Percentiles rank a stretch among this genome's conserved stretches.
These are phyloP conservation scores for Bombyx mori DNA, from an alignment of 1,140 invertebrate genomes.

Conservation along the genomic window DNA sequence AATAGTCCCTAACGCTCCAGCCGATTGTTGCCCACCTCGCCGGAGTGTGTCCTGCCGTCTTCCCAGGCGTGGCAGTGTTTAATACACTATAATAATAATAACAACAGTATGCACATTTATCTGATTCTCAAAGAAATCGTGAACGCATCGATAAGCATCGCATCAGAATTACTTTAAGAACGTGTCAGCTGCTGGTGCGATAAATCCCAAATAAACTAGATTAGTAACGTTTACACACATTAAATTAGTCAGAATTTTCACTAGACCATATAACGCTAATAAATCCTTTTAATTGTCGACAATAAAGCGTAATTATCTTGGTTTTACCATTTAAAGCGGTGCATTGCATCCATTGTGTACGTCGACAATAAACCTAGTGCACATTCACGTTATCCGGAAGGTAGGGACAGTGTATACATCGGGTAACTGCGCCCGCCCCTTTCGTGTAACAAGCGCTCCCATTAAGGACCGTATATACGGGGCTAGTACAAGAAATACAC, in stretches of 20 bases:
- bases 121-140: no score
- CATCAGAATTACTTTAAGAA: no score
- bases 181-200: no score
- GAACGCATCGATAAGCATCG: no score
- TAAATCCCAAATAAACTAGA: background rate
- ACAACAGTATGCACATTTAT: no score
- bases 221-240: background rate
- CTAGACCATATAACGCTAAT: slow-evolving; percentile 2
- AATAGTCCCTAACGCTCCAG: no score
- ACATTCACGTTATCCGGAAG: slow-evolving; percentile 8
- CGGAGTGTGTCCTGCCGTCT: no score
- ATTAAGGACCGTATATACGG: background rate
- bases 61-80: no score
- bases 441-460: slow-evolving; percentile 14
- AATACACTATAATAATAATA: no score
- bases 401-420: slow-evolving; percentile 16
- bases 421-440: slow-evolving; percentile 17
- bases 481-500: no score
- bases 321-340: slow-evolving; percentile 9
- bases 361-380: slow-evolving; percentile 10
- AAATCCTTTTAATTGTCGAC: slow-evolving; percentile 4
- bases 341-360: slow-evolving; percentile 7
- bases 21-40: no score
- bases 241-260: background rate
- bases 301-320: slow-evolving; percentile 7